phyloP scores from a whole-genome alignment of 1,140 invertebrate species.

The Hermetia illucens region DNA sequence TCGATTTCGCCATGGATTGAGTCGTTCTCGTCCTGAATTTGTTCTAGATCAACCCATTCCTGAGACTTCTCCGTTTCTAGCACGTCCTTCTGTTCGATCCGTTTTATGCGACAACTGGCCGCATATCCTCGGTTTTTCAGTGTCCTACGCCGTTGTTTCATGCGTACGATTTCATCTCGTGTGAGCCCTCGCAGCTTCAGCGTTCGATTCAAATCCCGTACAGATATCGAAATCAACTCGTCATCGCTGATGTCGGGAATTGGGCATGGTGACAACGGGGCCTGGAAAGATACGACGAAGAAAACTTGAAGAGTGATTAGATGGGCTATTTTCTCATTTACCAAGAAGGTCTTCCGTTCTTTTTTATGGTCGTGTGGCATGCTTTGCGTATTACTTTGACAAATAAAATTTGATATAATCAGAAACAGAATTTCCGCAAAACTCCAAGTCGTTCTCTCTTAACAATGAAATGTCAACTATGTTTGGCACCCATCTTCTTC shows the following conservation, averaged over 20 bases:
- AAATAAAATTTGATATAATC: too few species aligned
- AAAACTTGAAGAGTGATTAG: too few species aligned
- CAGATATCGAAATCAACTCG: constrained; percentile 78
- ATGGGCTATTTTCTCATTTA: too few species aligned
- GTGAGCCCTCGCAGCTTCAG: constrained; percentile 73
- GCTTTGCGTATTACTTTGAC: too few species aligned
- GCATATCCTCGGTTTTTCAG: constrained; percentile 88
- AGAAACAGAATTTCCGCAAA: too few species aligned
- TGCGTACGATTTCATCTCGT: constrained; percentile 73
- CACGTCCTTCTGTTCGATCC: constrained; percentile 86
- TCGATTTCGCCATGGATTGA: constrained; percentile 63
- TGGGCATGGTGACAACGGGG: constrained; percentile 66
- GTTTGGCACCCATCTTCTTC: too few species aligned
- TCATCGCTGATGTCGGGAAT: constrained; percentile 81
- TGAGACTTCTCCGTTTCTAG: constrained; percentile 76
- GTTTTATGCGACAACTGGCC: constrained; percentile 81
- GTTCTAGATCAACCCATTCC: constrained; percentile 74
- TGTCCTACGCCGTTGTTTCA: constrained; percentile 82
- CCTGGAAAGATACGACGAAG: too few species aligned
- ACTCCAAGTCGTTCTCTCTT: too few species aligned
- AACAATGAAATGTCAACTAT: too few species aligned
- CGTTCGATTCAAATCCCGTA: constrained; percentile 77
- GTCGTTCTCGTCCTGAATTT: constrained; percentile 66
- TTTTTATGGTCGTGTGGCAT: too few species aligned
- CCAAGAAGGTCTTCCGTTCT: too few species aligned